Base-by-base conservation (phyloP, 1,140 invertebrate species). In the Drosophila kikkawai region DNA sequence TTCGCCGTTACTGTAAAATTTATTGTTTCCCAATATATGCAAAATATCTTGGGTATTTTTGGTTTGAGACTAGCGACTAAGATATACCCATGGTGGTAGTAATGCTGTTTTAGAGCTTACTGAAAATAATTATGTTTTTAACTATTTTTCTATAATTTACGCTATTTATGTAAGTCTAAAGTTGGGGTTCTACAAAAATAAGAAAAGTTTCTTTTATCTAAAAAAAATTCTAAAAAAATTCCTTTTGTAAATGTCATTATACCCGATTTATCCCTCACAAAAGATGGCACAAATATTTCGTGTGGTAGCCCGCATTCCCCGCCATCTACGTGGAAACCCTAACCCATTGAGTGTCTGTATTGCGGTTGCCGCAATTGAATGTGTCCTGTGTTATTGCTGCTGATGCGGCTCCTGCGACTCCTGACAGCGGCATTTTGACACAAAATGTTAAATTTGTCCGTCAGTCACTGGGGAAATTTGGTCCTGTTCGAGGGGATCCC, bases 21-120 rank as follows among this genome's bases (percentile, higher is more conserved):
- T 90, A 90, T 90, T 90, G 85, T 90, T 90, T 90, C 75, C 81
- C 85, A 90, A 90, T 90, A 90, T 90, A 90, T 90, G 85, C 85
- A 90, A 90, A 90, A 78, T 68, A 39, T 55, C 37, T 45, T 13
- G n/a, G 34, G 37, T 45, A 32, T 11, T 44, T 4, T n/a, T n/a
- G 1, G 7, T 11, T 12, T 36, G 22, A 26, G 39, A 13, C 32
- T 67, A 7, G 2, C 37, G 63, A 67, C 37, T 55, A 7, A 3
- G 3, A 1, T 6, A 11, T 67, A 55, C 63, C 61, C 1, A 19
- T 19, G 4, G 9, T 1, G 1, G 12, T 22, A 3, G 0, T 19
- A 15, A 6, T 8, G 7, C 15, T 0, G n/a, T n/a, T 41, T 41
- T 8, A n/a, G 6, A 29, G 26, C 26, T 29, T 29, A 6, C 26